Base-by-base conservation (phyloP, 1,140 invertebrate species). In the Chrysopa pallens region DNA sequence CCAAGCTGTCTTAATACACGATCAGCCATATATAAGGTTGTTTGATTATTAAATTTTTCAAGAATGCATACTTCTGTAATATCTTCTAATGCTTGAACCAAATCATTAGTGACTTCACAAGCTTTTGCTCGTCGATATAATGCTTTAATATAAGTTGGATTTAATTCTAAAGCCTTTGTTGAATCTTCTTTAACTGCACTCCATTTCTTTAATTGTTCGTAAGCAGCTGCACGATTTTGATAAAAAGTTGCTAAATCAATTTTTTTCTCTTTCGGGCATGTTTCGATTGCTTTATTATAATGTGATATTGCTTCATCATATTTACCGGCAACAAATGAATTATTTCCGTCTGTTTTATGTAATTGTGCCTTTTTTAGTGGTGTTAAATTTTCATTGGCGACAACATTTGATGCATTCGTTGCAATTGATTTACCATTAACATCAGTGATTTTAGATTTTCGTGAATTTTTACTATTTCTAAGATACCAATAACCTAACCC, bases 201-300 rank as follows among this genome's bases (percentile, higher is more conserved):
- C 69, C 79, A 85, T 59, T 90, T 85, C 63, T 84, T 83, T 64
- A 92, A 67, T 58, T 91, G 85, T 63, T 95, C 91, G 66, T 90
- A 88, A 17, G 88, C 84, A 33, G 92, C 93, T 6, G 92, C 93
- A 56, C 90, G 75, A 57, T 97, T 97, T 61, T 96, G 92, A 63
- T 93, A 94, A 60, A 89, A 92, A 9, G 84, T 91, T 5, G 91
- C 78, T 36, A 95, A 60, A 48, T 87, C 83, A 4, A 73, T 67
- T 28, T 64, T 66, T 50, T 82, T 73, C 35, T 84, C 76, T 8
- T 63, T 52, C 1, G 89, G 87, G 59, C 89, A 94, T 8, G 76
- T 66, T 49, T 80, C 72, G 45, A 96, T 93, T 1, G 91, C 92
- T 64, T 83, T 73, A 49, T 87, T 84, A 54, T 97, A 97, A 46